These are phyloP conservation scores for Podarcis raffonei DNA, from an alignment of 2,113 vertebrate species.

Conservation along the genomic window DNA sequence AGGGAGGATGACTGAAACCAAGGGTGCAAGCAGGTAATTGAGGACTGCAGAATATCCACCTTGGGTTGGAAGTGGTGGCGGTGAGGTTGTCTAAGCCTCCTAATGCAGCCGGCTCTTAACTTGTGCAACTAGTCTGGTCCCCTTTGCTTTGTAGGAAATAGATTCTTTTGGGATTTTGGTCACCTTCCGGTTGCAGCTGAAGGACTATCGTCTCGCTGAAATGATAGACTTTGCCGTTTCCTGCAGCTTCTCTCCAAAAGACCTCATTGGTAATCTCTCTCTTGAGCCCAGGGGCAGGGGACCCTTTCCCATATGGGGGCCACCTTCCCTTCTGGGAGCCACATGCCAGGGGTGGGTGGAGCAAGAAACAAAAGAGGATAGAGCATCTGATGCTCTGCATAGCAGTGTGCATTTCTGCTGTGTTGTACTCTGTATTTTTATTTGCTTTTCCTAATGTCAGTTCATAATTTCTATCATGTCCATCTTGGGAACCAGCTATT, in stretches of 20 bases:
- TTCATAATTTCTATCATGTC: too few relatives aligned
- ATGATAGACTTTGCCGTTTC: conserved; percentile 58
- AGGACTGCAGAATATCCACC: background rate
- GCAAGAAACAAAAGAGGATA: too few relatives aligned
- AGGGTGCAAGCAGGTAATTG: background rate
- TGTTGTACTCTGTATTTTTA: too few relatives aligned
- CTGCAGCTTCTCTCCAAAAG: conserved; percentile 61
- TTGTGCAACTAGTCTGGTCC: conserved; percentile 1
- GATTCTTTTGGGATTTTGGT: conserved; percentile 49
- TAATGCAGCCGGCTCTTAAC: background rate
- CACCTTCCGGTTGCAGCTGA: conserved; percentile 60
- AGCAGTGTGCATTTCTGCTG: too few relatives aligned
- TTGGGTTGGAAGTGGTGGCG: too few relatives aligned
- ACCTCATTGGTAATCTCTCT: conserved; percentile 61
- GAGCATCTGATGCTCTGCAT: too few relatives aligned
- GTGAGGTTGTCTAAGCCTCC: background rate
- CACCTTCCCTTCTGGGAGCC: too few relatives aligned
- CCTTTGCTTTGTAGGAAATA: conserved; percentile 45
- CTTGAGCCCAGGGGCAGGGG: too few relatives aligned
- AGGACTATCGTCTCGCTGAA: conserved; percentile 38
- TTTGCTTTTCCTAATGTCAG: too few relatives aligned
- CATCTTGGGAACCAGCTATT: too few relatives aligned
- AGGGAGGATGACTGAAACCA: background rate
- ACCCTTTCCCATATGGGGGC: too few relatives aligned
- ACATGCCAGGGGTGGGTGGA: too few relatives aligned